These are phyloP conservation scores for Sycophila texana DNA, from an alignment of 2,888 invertebrate species.

Conservation along the genomic window DNA sequence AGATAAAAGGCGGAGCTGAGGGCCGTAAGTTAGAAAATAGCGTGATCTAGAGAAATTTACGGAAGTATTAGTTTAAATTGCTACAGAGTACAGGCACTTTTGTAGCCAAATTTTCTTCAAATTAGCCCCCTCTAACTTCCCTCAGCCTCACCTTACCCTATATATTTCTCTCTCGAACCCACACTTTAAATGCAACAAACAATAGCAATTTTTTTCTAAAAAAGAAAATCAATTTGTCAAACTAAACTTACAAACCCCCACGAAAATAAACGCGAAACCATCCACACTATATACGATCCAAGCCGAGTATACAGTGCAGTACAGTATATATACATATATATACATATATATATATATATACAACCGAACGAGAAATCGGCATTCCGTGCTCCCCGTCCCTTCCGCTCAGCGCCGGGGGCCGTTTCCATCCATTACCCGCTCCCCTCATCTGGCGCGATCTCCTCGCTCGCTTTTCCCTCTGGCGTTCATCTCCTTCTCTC, in stretches of 20 bases:
- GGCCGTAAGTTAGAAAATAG: slow-evolving; percentile 22
- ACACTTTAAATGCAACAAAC: too few relatives aligned
- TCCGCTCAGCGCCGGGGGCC: too few relatives aligned
- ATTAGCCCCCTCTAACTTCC: not conserved
- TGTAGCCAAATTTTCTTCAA: slow-evolving; percentile 13
- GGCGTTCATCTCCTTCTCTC: slow-evolving; percentile 2
- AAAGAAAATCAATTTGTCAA: too few relatives aligned
- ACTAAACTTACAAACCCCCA: too few relatives aligned
- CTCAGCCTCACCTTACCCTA: not conserved
- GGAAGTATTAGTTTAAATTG: slow-evolving; percentile 21
- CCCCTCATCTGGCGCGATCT: not conserved
- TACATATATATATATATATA: too few relatives aligned
- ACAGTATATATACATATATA: too few relatives aligned
- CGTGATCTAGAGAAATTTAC: slow-evolving; percentile 30
- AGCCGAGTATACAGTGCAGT: too few relatives aligned
- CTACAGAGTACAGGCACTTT: slow-evolving; percentile 2
- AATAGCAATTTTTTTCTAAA: too few relatives aligned
- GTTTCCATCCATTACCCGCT: not conserved
- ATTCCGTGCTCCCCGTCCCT: too few relatives aligned
- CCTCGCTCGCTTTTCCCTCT: not conserved
- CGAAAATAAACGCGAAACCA: too few relatives aligned
- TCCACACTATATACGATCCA: too few relatives aligned
- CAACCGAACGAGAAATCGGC: too few relatives aligned
- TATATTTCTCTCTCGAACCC: not conserved
- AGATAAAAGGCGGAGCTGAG: not conserved